Conservation (phyloP, 2,888 invertebrate species). For the Drosophila merina region DNA sequence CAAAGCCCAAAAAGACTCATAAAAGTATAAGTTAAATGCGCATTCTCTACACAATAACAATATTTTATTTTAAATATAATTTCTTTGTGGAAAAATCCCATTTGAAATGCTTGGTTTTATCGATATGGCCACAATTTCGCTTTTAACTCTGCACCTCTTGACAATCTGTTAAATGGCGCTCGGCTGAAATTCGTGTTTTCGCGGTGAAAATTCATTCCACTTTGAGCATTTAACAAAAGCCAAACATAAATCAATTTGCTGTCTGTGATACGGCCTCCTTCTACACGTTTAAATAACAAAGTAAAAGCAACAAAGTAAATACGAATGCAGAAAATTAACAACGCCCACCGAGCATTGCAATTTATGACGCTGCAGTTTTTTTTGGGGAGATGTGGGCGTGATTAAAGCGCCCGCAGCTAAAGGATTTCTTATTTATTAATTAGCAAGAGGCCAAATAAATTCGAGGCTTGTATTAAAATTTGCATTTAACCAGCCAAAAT, state of each 20-base stretch:
- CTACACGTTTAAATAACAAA: constrained; percentile 23
- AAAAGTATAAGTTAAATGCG: too few relatives aligned
- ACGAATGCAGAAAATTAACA: constrained; percentile 67
- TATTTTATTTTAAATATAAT: not conserved
- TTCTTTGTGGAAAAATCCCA: constrained; percentile 9
- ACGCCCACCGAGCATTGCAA: constrained; percentile 72
- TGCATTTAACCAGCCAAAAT: constrained; percentile 51
- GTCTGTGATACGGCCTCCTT: constrained; percentile 46
- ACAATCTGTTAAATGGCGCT: constrained; percentile 55
- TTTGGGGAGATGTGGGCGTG: constrained; percentile 56
- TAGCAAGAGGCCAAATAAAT: constrained; percentile 70
- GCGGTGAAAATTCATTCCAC: constrained; percentile 68
- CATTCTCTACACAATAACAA: not conserved
- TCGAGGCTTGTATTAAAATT: constrained; percentile 58
- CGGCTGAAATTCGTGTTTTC: constrained; percentile 52
- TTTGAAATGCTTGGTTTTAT: constrained; percentile 4
- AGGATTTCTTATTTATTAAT: constrained; percentile 72
- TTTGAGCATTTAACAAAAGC: constrained; percentile 72
- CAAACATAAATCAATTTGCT: constrained; percentile 78
- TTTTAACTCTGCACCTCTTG: constrained; percentile 53
- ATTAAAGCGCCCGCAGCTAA: constrained; percentile 48
- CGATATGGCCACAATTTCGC: constrained; percentile 13
- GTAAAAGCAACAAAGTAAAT: constrained; percentile 70
- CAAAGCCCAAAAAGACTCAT: too few relatives aligned
- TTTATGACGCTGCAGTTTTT: constrained; percentile 67